Conservation (phyloP, 2,888 invertebrate species). For the Ceraclea dissimilis region DNA sequence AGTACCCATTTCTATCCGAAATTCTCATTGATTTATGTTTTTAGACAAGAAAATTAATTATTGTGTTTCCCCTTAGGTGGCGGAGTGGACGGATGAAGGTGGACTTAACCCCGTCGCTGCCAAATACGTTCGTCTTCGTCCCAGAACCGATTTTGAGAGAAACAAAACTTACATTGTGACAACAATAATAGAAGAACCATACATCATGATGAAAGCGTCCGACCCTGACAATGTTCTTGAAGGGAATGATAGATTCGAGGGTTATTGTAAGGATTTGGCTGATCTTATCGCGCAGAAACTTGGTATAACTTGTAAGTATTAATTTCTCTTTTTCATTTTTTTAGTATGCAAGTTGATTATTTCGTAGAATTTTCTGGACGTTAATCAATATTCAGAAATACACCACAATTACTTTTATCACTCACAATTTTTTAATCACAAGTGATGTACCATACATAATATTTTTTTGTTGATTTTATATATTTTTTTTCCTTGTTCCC, state of each 20-base stretch:
- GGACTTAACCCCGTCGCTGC: conserved; percentile 69
- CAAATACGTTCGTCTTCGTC: conserved; percentile 65
- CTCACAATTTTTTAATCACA: no score
- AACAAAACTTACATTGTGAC: conserved; percentile 85
- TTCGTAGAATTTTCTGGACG: no score
- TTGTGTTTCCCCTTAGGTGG: conserved; percentile 49
- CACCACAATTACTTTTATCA: no score
- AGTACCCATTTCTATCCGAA: no score
- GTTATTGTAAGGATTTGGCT: conserved; percentile 88
- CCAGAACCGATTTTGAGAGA: conserved; percentile 64
- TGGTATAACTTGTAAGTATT: conserved; percentile 74
- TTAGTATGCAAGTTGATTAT: background rate
- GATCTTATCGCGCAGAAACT: conserved; percentile 72
- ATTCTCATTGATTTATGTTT: no score
- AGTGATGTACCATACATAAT: no score
- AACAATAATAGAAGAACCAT: conserved; percentile 81
- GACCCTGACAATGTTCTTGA: conserved; percentile 56
- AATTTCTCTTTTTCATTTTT: background rate
- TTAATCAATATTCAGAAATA: no score
- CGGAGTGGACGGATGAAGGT: conserved; percentile 77
- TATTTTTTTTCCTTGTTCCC: no score
- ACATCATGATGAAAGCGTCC: conserved; percentile 68
- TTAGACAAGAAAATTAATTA: no score
- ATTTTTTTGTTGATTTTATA: no score
- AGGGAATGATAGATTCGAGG: conserved; percentile 76